Evolutionary conservation across 2,888 invertebrate genomes (phyloP), one percentile per base, ranked within the genome.

Genomic region (Plemyria rubiginata): DNA sequence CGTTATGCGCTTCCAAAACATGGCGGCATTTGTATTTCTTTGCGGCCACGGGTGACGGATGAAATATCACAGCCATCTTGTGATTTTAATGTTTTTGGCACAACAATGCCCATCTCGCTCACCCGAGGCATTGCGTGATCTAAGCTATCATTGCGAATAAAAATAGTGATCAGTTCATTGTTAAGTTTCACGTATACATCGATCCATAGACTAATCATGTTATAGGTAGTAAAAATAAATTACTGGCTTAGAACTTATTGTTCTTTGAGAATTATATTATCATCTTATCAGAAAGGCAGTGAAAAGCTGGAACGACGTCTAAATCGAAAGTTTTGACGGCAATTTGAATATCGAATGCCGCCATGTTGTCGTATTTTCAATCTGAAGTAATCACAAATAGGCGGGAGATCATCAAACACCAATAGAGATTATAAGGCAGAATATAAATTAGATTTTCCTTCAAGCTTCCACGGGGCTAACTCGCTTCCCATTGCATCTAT

Each of bases 361-460:
- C 69, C 71, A 71, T 71, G 54, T 66, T 65, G 62, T 65, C 56
- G 41, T 71, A 49, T 58, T 58, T 43, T 54, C 66, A 54, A 48
- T 65, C 56, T 74, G 74, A 82, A 79, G 73, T 77, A 71, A 78
- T 79, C 72, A 74, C 74, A 77, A 81, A 69, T 82, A 80, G 86
- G 82, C 81, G 76, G 75, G 67, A 49, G 32, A 61, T 70, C 69
- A 73, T 76, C 73, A 76, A 48, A 86, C 85, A 84, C 82, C 81
- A 81, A 85, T 85, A 84, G 80, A 79, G 77, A 78, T 79, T 71
- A 80, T 79, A 80, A 83, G 77, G 78, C 83, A 80, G 80, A 79
- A 77, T 77, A 77, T 45, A 45, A 80, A 78, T 79, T 86, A 85
- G 82, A 76, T 78, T 82, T 84, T 81, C 77, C 79, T 80, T 80